Evolutionary conservation across 2,113 vertebrate genomes (phyloP), one percentile per base, ranked within the genome.

Genomic region (Colinus virginianus): DNA sequence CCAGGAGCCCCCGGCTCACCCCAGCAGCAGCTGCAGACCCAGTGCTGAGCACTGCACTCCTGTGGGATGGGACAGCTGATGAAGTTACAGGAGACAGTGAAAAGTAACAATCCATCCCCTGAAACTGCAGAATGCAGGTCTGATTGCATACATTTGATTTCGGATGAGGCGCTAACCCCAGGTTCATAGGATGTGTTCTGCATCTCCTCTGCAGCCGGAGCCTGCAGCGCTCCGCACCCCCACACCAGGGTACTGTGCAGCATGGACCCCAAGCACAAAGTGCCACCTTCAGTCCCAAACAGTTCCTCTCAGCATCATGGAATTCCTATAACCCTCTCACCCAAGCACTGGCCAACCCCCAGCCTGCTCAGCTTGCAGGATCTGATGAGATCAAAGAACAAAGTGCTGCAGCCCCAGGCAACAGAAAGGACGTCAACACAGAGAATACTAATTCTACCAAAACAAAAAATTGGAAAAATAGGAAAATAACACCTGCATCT

Each of bases 331-430:
- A 40, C 40, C 40, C 69, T 91, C 78, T 51, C 36, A 55, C 48
- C 80, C 82, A 16, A 78, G 74, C 13, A 17, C 66, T 36, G 62
- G 56, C 74, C 91, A 66, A 21, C 28, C 67, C 68, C 53, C 87
- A 78, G 4, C 30, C 78, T 49, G 81, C 87, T 95, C 81, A 89
- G 75, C 14, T 8, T 87, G 89, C 89, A 87, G n/a, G 61, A 84
- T 63, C 77, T 64, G 80, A 59, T 21, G 62, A 62, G 43, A 95
- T 89, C 81, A 93, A 94, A 95, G 91, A 20, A 75, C 81, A 53
- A 78, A 87, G 67, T 32, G 81, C 70, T 62, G n/a, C 0, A 84
- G 87, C 94, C 90, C 32, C 8, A 5, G 87, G 87, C 94, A 87
- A 43, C 58, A 87, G 30, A 61, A 68, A 76, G 87, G 3, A 40